Conservation (phyloP, 2,888 invertebrate species). For the Xestia rhomboidea region DNA sequence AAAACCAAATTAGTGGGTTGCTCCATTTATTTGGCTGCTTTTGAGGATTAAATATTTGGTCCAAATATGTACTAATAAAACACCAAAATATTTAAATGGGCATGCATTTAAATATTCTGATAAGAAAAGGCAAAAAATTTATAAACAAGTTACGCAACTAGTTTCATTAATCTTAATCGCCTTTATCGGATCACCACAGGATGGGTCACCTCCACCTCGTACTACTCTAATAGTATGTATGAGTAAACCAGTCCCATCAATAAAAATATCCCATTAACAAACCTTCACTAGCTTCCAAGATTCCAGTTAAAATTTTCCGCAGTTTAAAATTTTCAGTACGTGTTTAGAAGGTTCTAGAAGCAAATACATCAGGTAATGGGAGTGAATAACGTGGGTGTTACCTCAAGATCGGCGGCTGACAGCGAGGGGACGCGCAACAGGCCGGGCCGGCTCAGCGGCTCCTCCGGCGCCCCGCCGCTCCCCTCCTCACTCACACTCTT, state of each 20-base stretch:
- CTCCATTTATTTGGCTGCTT: constrained; percentile 22
- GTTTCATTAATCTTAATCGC: not conserved
- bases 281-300: not conserved
- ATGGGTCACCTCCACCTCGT: not conserved
- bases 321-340: not conserved
- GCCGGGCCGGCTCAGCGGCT: constrained; percentile 89
- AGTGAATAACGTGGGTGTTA: constrained; percentile 67
- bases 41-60: not conserved
- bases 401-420: constrained; percentile 91
- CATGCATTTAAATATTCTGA: too few species aligned
- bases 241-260: not conserved
- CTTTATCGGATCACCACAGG: too few species aligned
- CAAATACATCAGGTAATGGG: constrained; percentile 5
- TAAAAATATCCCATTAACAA: not conserved
- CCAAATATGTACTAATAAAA: not conserved
- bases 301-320: not conserved
- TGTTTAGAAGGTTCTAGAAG: not conserved
- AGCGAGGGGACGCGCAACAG: constrained; percentile 91
- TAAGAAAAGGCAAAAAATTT: not conserved
- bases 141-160: not conserved
- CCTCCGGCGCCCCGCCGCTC: constrained; percentile 79
- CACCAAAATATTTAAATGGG: not conserved
- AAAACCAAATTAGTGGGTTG: constrained; percentile 15
- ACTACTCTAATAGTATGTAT: too few species aligned
- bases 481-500: constrained; percentile 76